Conservation (phyloP, 2,797 vertebrate species). For the Onychomys arenicola region DNA sequence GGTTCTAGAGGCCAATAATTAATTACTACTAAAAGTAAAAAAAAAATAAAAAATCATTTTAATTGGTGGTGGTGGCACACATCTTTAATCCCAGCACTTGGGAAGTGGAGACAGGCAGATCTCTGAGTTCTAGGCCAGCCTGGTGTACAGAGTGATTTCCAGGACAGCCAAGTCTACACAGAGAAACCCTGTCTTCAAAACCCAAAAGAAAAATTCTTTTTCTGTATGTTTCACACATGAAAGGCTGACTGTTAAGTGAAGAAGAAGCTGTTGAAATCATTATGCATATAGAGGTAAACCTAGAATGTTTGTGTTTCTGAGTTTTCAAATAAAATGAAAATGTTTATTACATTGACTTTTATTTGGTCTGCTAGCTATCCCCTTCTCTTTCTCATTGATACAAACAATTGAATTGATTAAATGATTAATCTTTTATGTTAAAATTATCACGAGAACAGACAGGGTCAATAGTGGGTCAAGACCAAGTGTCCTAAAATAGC, state of each 20-base stretch:
- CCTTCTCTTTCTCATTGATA: constrained; percentile 12
- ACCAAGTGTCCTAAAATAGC: too few relatives aligned
- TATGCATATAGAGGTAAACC: constrained; percentile 37
- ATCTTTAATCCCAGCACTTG: too few relatives aligned
- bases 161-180: too few relatives aligned
- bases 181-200: too few relatives aligned
- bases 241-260: constrained; percentile 38
- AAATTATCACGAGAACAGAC: background rate
- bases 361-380: constrained; percentile 16
- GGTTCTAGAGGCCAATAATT: background rate
- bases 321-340: constrained; percentile 52
- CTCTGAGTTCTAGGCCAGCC: too few relatives aligned
- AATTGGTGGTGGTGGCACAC: background rate
- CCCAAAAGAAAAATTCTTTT: background rate
- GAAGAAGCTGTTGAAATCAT: background rate
- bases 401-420: constrained; percentile 1
- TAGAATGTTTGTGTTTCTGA: constrained; percentile 3
- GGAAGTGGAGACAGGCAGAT: too few relatives aligned
- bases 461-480: background rate
- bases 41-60: background rate
- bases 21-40: constrained; percentile 37
- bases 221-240: background rate
- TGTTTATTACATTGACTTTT: constrained; percentile 25
- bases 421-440: constrained; percentile 34
- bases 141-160: too few relatives aligned